These are phyloP conservation scores for Bedellia somnulentella DNA, from an alignment of 2,888 invertebrate species.

Conservation along the genomic window DNA sequence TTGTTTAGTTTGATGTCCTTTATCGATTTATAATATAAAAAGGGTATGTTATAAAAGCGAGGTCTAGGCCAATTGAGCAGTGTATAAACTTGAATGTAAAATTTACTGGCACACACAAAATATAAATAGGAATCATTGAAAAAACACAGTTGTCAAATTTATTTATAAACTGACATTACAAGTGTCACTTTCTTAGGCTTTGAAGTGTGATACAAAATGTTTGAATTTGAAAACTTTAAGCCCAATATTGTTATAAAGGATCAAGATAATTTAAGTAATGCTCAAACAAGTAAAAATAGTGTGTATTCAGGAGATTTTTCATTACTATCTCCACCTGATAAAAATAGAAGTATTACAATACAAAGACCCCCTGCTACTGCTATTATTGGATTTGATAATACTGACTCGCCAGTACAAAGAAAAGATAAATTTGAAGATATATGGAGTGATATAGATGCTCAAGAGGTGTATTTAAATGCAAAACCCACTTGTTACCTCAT, in stretches of 20 bases:
- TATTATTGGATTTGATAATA: conserved; percentile 35
- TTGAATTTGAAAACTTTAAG: conserved; percentile 18
- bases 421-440: conserved; percentile 20
- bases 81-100: too few species aligned
- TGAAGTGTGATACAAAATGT: too few species aligned
- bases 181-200: too few species aligned
- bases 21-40: too few species aligned
- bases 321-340: conserved; percentile 19
- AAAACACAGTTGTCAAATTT: too few species aligned
- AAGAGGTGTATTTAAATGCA: conserved; percentile 39
- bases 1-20: too few species aligned
- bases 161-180: too few species aligned
- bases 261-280: conserved; percentile 17
- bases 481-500: conserved; percentile 63
- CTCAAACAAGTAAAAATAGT: conserved; percentile 17
- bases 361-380: conserved; percentile 23
- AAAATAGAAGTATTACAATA: conserved; percentile 11
- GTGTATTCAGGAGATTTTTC: too few species aligned
- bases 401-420: conserved; percentile 22
- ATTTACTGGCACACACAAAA: too few species aligned
- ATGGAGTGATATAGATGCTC: conserved; percentile 57
- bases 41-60: too few species aligned
- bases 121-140: too few species aligned
- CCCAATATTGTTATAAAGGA: conserved; percentile 23
- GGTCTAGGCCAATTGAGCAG: too few species aligned